Evolutionary conservation across 2,888 invertebrate species (phyloP), one percentile per base, ranked within the genome.

Genomic region (Chamaedrilus cognettii): DNA sequence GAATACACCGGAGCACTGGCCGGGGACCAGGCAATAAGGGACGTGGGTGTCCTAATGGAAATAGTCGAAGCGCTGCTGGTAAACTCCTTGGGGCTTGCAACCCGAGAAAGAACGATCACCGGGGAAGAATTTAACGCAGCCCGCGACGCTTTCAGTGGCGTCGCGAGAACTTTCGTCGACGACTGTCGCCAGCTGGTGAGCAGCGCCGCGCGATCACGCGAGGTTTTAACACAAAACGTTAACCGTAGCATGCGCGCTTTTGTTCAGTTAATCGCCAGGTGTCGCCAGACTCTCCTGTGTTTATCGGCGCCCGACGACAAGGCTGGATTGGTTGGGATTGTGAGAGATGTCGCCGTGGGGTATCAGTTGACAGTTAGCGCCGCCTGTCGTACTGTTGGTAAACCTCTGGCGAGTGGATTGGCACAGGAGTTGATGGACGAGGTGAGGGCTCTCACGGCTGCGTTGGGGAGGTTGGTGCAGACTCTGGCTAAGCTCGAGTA

Each of bases 191-290:
- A 11, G 15, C 55, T 52, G 11, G 55, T 52, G 7, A 52, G 55
- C 26, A 52, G 55, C 26, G 55, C 55, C 7, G 55, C 15, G 7
- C 19, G 28, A 52, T 19, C 55, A 7, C 55, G 55, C 15, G 19
- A 7, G 7, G 15, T 23, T 7, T 26, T 52, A 7, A 26, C 26
- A 7, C 11, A 19, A 7, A 52, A 26, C 28, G 26, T 52, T 26
- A 52, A 52, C 55, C 11, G 55, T 23, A 52, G 55, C 55, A 52
- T 52, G 55, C 11, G 26, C 5, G 26, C 55, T 52, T 52, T 52
- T 52, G 7, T 52, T 15, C 55, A 52, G 55, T 23, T 52, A 26
- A 52, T 52, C 55, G 55, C 55, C 55, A 52, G 55, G 55, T 52
- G 19, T 52, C 55, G 55, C 55, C 15, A 52, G 55, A 52, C 26